These are phyloP conservation scores for Euspilapteryx auroguttella DNA, from an alignment of 2,888 invertebrate genomes.

Conservation along the genomic window DNA sequence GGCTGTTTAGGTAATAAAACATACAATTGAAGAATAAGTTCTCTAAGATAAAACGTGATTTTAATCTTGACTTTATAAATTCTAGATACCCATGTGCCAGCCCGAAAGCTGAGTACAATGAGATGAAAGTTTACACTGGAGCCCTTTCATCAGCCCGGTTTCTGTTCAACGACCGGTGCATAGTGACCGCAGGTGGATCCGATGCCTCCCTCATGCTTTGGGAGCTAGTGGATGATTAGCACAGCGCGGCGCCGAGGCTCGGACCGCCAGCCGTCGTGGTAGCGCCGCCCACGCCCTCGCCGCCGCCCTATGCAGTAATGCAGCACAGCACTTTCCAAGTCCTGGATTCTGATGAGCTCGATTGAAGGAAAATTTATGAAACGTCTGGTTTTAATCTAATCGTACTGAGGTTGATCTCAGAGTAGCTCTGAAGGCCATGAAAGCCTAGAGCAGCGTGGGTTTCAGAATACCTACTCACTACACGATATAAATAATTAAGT, in stretches of 20 bases:
- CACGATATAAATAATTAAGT: no score
- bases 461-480: no score
- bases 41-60: no score
- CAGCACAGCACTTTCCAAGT: constrained; percentile 31
- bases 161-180: constrained; percentile 82
- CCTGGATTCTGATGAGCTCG: constrained; percentile 40
- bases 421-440: no score
- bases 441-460: no score
- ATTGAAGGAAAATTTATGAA: constrained; percentile 18
- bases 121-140: constrained; percentile 85
- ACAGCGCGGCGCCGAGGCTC: constrained; percentile 25
- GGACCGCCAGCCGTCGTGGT: constrained; percentile 33
- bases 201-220: constrained; percentile 91
- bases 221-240: constrained; percentile 83
- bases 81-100: constrained; percentile 81
- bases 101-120: constrained; percentile 84
- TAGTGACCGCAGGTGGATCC: constrained; percentile 83
- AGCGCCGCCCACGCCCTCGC: constrained; percentile 42
- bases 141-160: constrained; percentile 79
- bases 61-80: no score
- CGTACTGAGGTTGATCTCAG: no score
- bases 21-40: no score
- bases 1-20: constrained; percentile 79
- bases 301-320: constrained; percentile 26
- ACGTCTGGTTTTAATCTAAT: background rate